Conservation (phyloP, 2,113 vertebrate species). For the Pseudorhombus dupliciocellatus region DNA sequence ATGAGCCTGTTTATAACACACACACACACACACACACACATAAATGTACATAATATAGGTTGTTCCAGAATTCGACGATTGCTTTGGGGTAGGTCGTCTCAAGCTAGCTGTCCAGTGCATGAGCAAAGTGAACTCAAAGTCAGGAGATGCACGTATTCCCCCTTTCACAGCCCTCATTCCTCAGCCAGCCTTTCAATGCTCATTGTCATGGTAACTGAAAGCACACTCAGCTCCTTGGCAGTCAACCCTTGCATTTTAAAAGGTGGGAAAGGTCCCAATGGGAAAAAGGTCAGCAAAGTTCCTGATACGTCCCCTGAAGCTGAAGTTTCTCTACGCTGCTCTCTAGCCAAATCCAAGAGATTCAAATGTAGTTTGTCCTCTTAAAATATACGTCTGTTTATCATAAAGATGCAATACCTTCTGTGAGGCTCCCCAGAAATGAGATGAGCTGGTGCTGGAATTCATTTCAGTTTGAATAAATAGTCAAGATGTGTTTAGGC, state of each 20-base stretch:
- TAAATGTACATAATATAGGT: too few species aligned
- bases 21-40: not conserved
- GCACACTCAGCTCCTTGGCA: slow-evolving; percentile 33
- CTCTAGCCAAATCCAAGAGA: not conserved
- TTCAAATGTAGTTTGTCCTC: not conserved
- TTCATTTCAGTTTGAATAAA: slow-evolving; percentile 23
- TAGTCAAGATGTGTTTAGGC: not conserved
- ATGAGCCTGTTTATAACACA: not conserved
- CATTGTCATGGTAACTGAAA: slow-evolving; percentile 59
- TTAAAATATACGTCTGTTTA: not conserved
- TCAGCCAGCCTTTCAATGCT: slow-evolving; percentile 23
- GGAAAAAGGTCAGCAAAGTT: slow-evolving; percentile 1
- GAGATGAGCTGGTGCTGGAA: slow-evolving; percentile 2
- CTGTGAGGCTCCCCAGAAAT: not conserved
- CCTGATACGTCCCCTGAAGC: not conserved
- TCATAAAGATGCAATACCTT: slow-evolving; percentile 16
- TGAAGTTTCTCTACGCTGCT: not conserved
- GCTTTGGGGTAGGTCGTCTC: not conserved
- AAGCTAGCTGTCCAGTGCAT: not conserved
- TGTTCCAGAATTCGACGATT: not conserved
- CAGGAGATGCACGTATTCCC: not conserved
- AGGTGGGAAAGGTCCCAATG: slow-evolving; percentile 20
- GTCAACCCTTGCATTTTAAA: slow-evolving; percentile 4
- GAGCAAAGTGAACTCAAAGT: not conserved
- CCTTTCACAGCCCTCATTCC: not conserved